These are phyloP conservation scores for Glaucidium brasilianum DNA, from an alignment of 2,113 vertebrate genomes.

Conservation along the genomic window DNA sequence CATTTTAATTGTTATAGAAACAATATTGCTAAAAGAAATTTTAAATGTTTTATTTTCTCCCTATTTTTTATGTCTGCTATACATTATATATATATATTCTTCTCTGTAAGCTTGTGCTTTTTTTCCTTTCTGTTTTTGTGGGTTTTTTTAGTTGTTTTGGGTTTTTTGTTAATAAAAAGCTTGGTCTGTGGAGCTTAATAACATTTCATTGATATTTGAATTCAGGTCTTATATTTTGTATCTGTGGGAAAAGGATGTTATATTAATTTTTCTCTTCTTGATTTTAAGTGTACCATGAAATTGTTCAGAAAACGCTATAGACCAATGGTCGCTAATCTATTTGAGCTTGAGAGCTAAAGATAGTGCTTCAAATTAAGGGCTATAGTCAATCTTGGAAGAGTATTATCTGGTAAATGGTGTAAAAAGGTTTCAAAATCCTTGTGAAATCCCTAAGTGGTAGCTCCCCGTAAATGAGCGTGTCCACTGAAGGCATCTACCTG, in stretches of 20 bases:
- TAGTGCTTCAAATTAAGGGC: background rate
- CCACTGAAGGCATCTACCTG: background rate
- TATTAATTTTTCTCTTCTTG: background rate
- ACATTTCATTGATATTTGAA: background rate
- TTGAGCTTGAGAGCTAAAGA: background rate
- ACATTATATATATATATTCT: background rate
- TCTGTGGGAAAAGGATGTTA: background rate
- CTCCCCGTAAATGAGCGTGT: accelerated
- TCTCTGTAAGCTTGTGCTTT: background rate
- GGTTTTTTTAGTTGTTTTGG: background rate
- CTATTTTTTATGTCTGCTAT: background rate
- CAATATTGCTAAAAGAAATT: background rate
- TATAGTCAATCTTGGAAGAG: background rate
- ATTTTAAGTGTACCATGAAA: background rate
- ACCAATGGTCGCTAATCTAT: background rate
- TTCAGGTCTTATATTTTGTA: background rate
- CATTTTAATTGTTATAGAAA: background rate
- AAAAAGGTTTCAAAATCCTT: background rate
- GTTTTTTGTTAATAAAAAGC: background rate
- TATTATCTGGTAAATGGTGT: background rate
- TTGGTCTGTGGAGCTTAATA: background rate
- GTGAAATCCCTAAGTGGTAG: background rate
- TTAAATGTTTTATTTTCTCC: background rate
- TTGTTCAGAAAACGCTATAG: background rate
- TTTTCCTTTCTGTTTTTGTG: background rate